Percentiles rank a stretch among this genome's conserved stretches.
phyloP scores from a whole-genome alignment of 2,797 vertebrate species.

The Pygocentrus nattereri region DNA sequence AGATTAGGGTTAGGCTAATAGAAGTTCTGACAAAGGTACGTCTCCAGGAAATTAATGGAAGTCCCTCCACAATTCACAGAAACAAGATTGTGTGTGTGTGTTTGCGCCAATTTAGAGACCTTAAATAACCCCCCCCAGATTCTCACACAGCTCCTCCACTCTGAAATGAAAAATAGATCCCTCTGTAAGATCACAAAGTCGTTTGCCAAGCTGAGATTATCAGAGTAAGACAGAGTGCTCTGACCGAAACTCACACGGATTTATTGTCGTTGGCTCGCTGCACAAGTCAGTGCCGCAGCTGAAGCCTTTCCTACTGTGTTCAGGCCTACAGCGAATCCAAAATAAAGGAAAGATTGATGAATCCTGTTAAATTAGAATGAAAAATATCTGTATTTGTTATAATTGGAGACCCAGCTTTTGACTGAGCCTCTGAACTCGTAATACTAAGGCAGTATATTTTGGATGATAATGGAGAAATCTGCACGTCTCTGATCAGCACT shows the following conservation, averaged over 20 bases:
- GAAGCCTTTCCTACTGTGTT: background rate
- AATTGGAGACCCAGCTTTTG: conserved; percentile 26
- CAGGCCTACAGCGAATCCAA: conserved; percentile 17
- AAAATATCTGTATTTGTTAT: conserved; percentile 23
- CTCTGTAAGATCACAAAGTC: conserved; percentile 24
- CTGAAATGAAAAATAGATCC: conserved; percentile 41
- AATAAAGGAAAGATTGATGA: conserved; percentile 21
- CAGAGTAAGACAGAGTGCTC: conserved; percentile 6
- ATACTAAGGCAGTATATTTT: conserved; percentile 6
- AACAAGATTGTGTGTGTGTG: background rate
- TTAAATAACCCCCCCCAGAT: conserved; percentile 32
- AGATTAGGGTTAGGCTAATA: too few relatives aligned
- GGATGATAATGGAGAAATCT: background rate
- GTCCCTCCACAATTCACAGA: too few relatives aligned
- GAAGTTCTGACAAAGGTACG: too few relatives aligned
- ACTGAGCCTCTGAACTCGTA: conserved; percentile 22
- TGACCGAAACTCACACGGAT: background rate
- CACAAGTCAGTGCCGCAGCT: background rate
- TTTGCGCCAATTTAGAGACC: background rate
- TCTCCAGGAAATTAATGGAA: too few relatives aligned
- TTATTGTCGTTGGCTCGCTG: conserved; percentile 38
- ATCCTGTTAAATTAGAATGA: background rate
- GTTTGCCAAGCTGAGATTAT: conserved; percentile 36
- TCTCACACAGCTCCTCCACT: conserved; percentile 13
- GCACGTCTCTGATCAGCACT: conserved; percentile 12